These are phyloP conservation scores for Drosophila quinaria DNA, from an alignment of 2,888 invertebrate species.

Conservation along the genomic window DNA sequence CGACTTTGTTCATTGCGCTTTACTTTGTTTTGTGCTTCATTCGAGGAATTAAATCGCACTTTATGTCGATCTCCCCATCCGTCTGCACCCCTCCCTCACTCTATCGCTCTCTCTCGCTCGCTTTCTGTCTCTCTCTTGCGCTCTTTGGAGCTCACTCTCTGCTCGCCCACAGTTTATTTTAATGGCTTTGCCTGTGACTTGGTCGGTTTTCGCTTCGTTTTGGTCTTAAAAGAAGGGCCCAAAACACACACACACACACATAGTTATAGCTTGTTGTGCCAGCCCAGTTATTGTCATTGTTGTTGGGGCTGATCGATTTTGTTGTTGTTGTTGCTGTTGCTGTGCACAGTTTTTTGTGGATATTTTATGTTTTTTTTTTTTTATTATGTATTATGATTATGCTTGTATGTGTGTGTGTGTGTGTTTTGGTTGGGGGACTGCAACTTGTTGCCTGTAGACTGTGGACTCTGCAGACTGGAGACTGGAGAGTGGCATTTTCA, in stretches of 20 bases:
- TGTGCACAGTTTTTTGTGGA: constrained; percentile 43
- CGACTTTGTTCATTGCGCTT: constrained; percentile 79
- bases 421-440: constrained; percentile 46
- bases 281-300: constrained; percentile 65
- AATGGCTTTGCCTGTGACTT: constrained; percentile 69
- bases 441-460: constrained; percentile 68
- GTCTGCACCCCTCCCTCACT: background rate
- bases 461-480: constrained; percentile 33
- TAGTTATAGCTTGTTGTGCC: constrained; percentile 38
- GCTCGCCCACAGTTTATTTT: constrained; percentile 73
- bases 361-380: constrained; percentile 31
- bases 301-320: constrained; percentile 54
- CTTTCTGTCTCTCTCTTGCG: constrained; percentile 27
- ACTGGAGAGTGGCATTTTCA: constrained; percentile 61
- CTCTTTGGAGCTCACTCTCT: constrained; percentile 23
- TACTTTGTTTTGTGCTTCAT: constrained; percentile 75
- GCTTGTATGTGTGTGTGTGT: constrained; percentile 17
- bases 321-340: constrained; percentile 61
- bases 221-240: constrained; percentile 73
- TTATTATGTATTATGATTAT: constrained; percentile 48
- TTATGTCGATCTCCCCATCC: constrained; percentile 43
- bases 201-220: constrained; percentile 65
- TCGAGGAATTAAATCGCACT: constrained; percentile 79
- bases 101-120: constrained; percentile 6
- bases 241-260: constrained; percentile 26